Evolutionary conservation across 2,797 vertebrate species (phyloP).

Genomic region (Enteromius mattozi): DNA sequence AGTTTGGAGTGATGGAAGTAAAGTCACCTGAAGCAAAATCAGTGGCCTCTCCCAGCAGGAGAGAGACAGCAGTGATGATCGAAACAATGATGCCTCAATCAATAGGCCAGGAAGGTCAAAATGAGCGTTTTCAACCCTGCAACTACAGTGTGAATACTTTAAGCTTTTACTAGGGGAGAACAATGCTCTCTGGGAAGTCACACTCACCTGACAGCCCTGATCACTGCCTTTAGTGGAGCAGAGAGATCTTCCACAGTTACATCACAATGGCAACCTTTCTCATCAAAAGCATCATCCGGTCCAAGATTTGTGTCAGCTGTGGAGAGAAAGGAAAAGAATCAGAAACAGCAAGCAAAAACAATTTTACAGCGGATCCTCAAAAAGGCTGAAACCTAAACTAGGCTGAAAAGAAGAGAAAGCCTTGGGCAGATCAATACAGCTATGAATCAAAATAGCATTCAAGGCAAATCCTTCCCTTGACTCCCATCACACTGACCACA

Average conservation of each 20-base stretch:
- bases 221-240: conserved; percentile 92
- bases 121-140: conserved; percentile 2
- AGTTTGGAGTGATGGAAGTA: conserved; percentile 16
- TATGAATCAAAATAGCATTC: conserved; percentile 42
- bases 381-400: conserved; percentile 24
- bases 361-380: not conserved
- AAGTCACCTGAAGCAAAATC: conserved; percentile 41
- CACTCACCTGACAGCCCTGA: conserved; percentile 92
- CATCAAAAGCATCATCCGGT: conserved; percentile 90
- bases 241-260: conserved; percentile 95
- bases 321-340: not conserved
- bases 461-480: conserved; percentile 42
- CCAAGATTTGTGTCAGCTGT: conserved; percentile 88
- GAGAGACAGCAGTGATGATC: not conserved
- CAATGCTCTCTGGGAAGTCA: not conserved
- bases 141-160: conserved; percentile 19
- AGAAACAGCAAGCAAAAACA: not conserved
- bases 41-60: conserved; percentile 18
- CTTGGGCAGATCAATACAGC: conserved; percentile 30
- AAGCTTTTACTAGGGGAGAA: not conserved
- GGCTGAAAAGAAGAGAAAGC: not conserved
- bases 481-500: conserved; percentile 5
- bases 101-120: conserved; percentile 17
- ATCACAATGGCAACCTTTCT: conserved; percentile 94
- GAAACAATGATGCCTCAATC: not conserved